phyloP scores from a whole-genome alignment of 2,113 vertebrate species.

The Hipposideros armiger region DNA sequence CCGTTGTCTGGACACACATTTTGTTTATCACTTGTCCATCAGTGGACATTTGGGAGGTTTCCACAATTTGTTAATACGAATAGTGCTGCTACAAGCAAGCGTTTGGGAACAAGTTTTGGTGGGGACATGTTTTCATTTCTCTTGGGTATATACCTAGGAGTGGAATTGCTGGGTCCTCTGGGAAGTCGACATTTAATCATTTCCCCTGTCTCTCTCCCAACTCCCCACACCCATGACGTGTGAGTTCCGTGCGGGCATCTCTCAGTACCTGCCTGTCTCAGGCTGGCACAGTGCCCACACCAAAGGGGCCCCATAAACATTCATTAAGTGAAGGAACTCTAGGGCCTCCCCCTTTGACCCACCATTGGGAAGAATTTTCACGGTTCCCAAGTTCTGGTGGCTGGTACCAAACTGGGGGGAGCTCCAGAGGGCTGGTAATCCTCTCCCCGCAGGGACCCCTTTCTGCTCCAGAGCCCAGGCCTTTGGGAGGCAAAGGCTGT shows the following conservation, averaged over 20 bases:
- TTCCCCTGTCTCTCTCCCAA: background rate
- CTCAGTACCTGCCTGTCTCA: background rate
- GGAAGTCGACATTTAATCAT: background rate
- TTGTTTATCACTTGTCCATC: too few species aligned
- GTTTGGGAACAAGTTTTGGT: too few species aligned
- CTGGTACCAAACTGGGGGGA: background rate
- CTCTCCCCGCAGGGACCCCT: background rate
- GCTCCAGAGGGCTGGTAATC: background rate
- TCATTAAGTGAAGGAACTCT: background rate
- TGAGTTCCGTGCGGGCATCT: background rate
- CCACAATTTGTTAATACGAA: background rate
- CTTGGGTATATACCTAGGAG: too few species aligned
- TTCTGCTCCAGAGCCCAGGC: background rate
- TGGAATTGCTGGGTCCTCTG: background rate
- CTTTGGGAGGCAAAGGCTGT: background rate
- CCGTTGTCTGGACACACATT: background rate
- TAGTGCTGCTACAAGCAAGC: background rate
- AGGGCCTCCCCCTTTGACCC: background rate
- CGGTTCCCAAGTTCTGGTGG: background rate
- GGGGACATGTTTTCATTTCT: background rate
- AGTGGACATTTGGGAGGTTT: background rate
- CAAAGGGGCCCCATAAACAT: background rate
- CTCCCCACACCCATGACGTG: background rate
- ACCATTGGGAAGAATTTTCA: background rate
- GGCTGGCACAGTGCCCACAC: background rate